Evolutionary conservation across 1,140 invertebrate species (phyloP), one percentile per base, ranked within the genome.

Genomic region (Pogonomyrmex californicus): DNA sequence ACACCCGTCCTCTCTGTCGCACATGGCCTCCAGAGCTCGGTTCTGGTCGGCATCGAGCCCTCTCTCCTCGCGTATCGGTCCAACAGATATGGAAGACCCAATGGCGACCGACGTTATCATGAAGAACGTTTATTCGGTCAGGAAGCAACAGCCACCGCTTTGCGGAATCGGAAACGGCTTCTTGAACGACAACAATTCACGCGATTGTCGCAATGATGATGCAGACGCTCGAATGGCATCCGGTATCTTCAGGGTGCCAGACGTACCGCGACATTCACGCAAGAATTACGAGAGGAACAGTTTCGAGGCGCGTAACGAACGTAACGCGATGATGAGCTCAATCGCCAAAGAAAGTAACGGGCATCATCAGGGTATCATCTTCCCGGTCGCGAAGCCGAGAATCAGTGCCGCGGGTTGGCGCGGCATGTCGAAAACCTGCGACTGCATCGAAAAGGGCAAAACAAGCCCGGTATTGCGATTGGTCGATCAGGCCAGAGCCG

Each of bases 401-500:
- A 93, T 95, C 70, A 92, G 93, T 36, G 91, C 93, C 36, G 62
- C 92, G 6, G 92, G 91, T 66, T 95, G 94, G 94, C 91, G 93
- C 5, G 92, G 91, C 12, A 93, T 94, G 38, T 95, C 95, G 2
- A 95, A 95, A 62, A 95, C 95, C 49, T 95, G 93, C 77, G 94
- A 95, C 66, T 95, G 92, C 71, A 94, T 95, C 51, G 94, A 94
- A 62, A 94, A 94, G 70, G 92, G 91, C 47, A 93, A 94, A 58
- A 93, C 90, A 0, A 95, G 94, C 44, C 94, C 94, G 17, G 91
- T 95, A 10, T 89, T 95, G 33, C 90, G 92, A 87, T 70, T 95
- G 23, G 91, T 88, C 30, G 93, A 95, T 79, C 95, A 95, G 62
- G 93, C 96, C 76, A 93, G 95, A 87, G 95, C 96, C 68, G 94